These are phyloP conservation scores for Patiria miniata DNA, from an alignment of 35 echinoderm and acorn worm species.

Conservation along the genomic window DNA sequence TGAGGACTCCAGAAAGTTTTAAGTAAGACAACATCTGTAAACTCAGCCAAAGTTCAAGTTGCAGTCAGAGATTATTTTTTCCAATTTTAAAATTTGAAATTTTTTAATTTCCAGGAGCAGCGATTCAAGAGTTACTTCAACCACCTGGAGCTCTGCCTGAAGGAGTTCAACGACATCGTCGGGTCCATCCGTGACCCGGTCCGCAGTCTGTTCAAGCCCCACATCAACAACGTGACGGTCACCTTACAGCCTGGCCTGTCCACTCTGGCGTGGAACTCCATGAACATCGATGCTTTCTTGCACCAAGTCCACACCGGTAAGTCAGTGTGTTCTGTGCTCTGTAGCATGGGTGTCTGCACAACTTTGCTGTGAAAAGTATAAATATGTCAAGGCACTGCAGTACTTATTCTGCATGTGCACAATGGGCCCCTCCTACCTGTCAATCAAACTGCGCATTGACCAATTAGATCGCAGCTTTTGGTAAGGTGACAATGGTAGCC, in stretches of 20 bases:
- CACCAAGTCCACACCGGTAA: constrained; percentile 94
- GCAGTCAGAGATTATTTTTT: no score
- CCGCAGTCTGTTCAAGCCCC: constrained; percentile 72
- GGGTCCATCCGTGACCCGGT: constrained; percentile 68
- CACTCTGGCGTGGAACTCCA: constrained; percentile 93
- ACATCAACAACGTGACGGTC: constrained; percentile 70
- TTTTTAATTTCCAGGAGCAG: constrained; percentile 67
- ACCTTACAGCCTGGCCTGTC: constrained; percentile 86
- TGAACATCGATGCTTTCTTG: constrained; percentile 99
- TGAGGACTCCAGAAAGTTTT: no score
- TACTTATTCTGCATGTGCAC: neutral
- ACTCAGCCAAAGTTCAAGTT: no score
- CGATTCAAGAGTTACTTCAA: constrained; percentile 97
- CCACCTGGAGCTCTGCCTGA: constrained; percentile 86
- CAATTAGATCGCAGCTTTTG: no score
- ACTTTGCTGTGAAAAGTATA: neutral
- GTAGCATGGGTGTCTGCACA: neutral
- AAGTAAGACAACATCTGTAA: no score
- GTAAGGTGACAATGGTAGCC: no score
- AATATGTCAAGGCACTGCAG: neutral
- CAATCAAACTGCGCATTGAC: no score
- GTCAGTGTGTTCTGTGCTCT: neutral
- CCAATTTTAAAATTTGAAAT: no score
- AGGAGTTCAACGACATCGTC: constrained; percentile 71
- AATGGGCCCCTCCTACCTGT: no score